phyloP scores from a whole-genome alignment of 2,797 vertebrate genomes.

The Crocodylus rhombifer region DNA sequence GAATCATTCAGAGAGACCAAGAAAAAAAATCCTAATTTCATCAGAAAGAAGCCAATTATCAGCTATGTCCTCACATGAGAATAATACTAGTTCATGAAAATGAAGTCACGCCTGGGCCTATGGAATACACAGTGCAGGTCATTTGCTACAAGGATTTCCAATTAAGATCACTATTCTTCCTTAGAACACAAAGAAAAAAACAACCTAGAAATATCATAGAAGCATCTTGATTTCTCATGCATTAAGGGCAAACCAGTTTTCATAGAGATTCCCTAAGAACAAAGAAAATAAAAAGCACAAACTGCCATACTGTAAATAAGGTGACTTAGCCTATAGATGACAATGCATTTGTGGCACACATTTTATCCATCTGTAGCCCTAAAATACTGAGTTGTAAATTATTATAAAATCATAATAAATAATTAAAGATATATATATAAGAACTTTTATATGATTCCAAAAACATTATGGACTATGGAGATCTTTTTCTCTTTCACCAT shows the following conservation, averaged over 20 bases:
- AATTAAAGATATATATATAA: background rate
- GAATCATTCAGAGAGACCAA: background rate
- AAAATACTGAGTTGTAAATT: too few relatives aligned
- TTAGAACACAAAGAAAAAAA: background rate
- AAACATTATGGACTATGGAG: background rate
- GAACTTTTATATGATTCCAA: background rate
- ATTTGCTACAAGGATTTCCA: background rate
- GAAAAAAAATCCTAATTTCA: background rate
- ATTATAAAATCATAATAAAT: background rate
- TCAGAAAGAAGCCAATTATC: background rate
- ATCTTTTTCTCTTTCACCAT: background rate
- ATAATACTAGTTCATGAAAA: background rate
- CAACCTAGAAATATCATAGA: background rate
- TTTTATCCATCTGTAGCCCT: too few relatives aligned
- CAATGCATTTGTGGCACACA: background rate
- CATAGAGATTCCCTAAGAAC: too few relatives aligned
- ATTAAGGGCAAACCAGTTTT: background rate
- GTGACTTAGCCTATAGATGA: background rate
- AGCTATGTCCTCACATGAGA: background rate
- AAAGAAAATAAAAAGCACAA: too few relatives aligned
- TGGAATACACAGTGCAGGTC: background rate
- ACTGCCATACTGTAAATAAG: background rate
- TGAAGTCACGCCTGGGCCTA: background rate
- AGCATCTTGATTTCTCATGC: background rate
- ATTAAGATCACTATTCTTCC: background rate